A percentile compares a stretch with the other conserved stretches of the same genome.
These are phyloP conservation scores for Cebus imitator DNA, from an alignment of 2,113 vertebrate genomes.

Conservation along the genomic window DNA sequence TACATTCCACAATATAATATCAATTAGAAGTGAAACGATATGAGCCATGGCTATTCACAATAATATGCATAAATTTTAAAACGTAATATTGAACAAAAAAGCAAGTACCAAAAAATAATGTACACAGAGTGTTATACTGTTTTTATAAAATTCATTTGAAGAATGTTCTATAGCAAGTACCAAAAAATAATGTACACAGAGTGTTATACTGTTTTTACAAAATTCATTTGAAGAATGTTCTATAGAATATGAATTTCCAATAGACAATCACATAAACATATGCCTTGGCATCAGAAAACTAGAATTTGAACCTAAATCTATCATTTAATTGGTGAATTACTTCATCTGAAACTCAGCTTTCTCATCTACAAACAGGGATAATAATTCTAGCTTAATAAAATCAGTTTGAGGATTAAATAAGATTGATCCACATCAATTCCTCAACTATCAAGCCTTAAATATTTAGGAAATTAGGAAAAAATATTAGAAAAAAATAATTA, in stretches of 20 bases:
- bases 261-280: background rate
- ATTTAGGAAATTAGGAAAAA: background rate
- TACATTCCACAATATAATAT: background rate
- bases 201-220: background rate
- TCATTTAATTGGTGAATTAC: background rate
- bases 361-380: background rate
- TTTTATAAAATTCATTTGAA: background rate
- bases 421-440: background rate
- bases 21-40: background rate
- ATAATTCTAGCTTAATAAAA: background rate
- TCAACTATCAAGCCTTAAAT: background rate
- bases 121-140: background rate
- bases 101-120: background rate
- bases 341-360: background rate
- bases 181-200: background rate
- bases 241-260: background rate
- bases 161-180: background rate
- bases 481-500: background rate
- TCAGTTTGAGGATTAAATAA: background rate
- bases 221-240: background rate
- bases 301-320: background rate
- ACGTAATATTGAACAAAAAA: background rate
- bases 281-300: background rate
- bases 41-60: background rate
- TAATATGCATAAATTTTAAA: background rate